Conservation (phyloP, 2,797 vertebrate species). For the Neosilurus hyrtlii region DNA sequence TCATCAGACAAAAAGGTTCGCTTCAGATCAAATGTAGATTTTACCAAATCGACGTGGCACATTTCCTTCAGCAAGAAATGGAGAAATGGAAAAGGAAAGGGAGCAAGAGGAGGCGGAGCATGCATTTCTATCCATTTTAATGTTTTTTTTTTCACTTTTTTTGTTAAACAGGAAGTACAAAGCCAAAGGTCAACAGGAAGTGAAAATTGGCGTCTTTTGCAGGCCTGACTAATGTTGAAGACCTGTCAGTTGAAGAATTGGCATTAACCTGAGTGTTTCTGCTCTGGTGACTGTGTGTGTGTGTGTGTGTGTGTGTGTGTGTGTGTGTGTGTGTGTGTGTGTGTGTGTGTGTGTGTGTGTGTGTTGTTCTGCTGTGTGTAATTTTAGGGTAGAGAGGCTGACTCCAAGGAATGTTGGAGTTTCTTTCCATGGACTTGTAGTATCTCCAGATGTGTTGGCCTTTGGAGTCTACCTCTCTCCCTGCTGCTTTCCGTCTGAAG, state of each 20-base stretch:
- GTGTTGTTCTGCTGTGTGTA: constrained; percentile 21
- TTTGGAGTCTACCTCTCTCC: constrained; percentile 56
- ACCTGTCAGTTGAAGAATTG: constrained; percentile 51
- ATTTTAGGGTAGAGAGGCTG: constrained; percentile 38
- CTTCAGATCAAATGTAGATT: constrained; percentile 28
- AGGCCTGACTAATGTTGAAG: constrained; percentile 62
- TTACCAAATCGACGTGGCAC: constrained; percentile 77
- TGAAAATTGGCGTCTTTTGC: constrained; percentile 51
- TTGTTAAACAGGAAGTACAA: constrained; percentile 66
- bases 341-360: constrained; percentile 29
- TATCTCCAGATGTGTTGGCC: constrained; percentile 80
- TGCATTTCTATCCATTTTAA: constrained; percentile 32
- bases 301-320: constrained; percentile 10
- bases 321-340: constrained; percentile 3
- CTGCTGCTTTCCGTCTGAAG: constrained; percentile 52
- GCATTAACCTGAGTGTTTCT: constrained; percentile 42
- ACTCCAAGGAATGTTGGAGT: constrained; percentile 66
- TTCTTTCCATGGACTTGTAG: constrained; percentile 66
- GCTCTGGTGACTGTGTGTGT: constrained; percentile 22
- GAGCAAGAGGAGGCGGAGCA: constrained; percentile 47
- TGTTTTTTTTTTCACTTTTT: constrained; percentile 38
- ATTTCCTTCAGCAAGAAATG: constrained; percentile 57
- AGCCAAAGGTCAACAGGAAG: constrained; percentile 78
- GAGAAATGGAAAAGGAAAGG: constrained; percentile 43
- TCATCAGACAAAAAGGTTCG: not conserved